Evolutionary conservation across 2,797 vertebrate genomes (phyloP), one percentile per base, ranked within the genome.

Genomic region (Jordanella pulchra): DNA sequence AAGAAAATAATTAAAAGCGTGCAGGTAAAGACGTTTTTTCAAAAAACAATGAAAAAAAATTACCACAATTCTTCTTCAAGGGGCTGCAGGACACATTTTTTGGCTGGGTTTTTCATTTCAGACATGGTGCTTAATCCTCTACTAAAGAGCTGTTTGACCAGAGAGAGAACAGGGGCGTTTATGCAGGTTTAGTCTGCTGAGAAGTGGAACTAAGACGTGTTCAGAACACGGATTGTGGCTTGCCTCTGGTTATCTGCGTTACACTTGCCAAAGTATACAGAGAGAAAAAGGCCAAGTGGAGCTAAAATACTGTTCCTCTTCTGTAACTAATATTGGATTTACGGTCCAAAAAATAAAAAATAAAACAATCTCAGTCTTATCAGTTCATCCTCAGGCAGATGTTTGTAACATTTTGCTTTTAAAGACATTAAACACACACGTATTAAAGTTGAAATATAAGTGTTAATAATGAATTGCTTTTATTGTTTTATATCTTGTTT

Each of bases 131-230:
- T 76, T 87, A 86, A 85, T 87, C 79, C 82, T 63, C 45, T 60
- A 50, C 80, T 78, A 27, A 56, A 76, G 73, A 73, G 35, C 56
- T 44, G 65, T 87, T 78, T 84, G 77, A 82, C 77, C 77, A 72
- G 63, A 64, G 71, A 74, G 56, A 75, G 39, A 77, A 71, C 65
- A 65, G 65, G 47, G 2, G 69, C 84, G 66, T 84, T 85, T 79
- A 84, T 82, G 73, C 71, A 78, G 78, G 82, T 85, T 89, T 77
- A 84, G 55, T 82, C 83, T 82, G 80, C 83, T 83, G 84, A 86
- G 79, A 81, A 88, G 87, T 87, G 86, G 86, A 91, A 91, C 86
- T 90, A 92, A 91, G 82, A 86, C 67, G 55, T 87, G 85, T 89
- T 87, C 78, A 76, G 56, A 53, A 75, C 72, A 79, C 69, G 76